Evolutionary conservation across 2,888 invertebrate genomes (phyloP).

Genomic region (Plemyria rubiginata): DNA sequence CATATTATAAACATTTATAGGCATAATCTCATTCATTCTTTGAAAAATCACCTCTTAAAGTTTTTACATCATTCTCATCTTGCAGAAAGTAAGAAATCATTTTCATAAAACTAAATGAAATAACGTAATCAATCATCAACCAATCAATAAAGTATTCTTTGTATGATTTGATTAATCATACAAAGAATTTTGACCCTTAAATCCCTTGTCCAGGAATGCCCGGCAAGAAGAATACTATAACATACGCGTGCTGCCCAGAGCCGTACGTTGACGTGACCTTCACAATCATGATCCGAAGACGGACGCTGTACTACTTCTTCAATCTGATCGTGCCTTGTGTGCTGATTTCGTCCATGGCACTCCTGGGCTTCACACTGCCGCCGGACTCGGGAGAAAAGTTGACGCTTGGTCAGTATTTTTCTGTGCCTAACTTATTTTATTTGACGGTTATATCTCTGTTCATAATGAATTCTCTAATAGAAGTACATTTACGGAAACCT

Average conservation of each 20-base stretch:
- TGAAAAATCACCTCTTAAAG: too few relatives aligned
- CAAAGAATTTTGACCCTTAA: conserved; percentile 19
- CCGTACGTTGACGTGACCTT: conserved; percentile 98
- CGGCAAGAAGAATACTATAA: conserved; percentile 95
- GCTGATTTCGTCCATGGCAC: conserved; percentile 98
- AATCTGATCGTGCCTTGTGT: conserved; percentile 99
- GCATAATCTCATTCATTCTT: too few relatives aligned
- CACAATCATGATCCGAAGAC: conserved; percentile 97
- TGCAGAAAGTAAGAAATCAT: too few relatives aligned
- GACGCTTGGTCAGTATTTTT: conserved; percentile 91
- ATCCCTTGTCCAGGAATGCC: conserved; percentile 90
- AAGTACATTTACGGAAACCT: too few relatives aligned
- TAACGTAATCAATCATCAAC: too few relatives aligned
- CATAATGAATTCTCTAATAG: too few relatives aligned
- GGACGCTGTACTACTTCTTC: conserved; percentile 99
- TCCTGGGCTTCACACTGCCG: conserved; percentile 98
- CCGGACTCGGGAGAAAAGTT: conserved; percentile 99
- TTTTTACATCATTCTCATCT: too few relatives aligned
- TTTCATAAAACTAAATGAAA: too few relatives aligned
- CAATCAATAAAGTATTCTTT: too few relatives aligned
- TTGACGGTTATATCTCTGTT: too few relatives aligned
- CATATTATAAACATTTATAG: too few relatives aligned
- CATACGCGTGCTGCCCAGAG: conserved; percentile 96
- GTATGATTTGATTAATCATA: not conserved
- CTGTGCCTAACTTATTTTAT: not conserved